phyloP scores from a whole-genome alignment of 2,888 invertebrate species.

The Scaptomyza caliginosa region DNA sequence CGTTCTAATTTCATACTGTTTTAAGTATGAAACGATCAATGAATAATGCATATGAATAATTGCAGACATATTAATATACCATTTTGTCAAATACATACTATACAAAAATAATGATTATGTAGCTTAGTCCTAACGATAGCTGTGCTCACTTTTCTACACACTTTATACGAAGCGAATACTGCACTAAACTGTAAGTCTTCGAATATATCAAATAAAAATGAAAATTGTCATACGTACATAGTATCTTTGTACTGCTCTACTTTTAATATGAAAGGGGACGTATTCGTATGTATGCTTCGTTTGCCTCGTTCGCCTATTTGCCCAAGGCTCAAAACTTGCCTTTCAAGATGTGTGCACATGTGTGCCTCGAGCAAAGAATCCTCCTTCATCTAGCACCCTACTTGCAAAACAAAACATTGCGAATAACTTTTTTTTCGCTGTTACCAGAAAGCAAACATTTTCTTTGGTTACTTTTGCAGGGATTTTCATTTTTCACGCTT shows the following conservation, averaged over 20 bases:
- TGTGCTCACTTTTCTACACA: conserved; percentile 62
- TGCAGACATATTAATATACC: conserved; percentile 13
- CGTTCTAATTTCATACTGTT: conserved; percentile 63
- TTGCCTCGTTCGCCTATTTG: conserved; percentile 6
- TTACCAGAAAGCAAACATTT: conserved; percentile 44
- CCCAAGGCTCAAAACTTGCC: conserved; percentile 13
- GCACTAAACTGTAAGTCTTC: conserved; percentile 60
- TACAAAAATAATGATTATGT: conserved; percentile 58
- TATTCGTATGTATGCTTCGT: neutral
- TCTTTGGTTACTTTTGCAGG: conserved; percentile 42
- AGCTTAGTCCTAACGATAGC: conserved; percentile 69
- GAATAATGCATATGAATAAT: conserved; percentile 15
- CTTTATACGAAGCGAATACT: conserved; percentile 67
- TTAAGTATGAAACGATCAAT: conserved; percentile 65
- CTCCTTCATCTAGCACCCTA: too few species aligned
- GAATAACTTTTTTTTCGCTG: conserved; percentile 15
- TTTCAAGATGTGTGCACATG: conserved; percentile 24
- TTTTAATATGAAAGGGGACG: neutral
- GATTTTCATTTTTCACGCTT: conserved; percentile 45
- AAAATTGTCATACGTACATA: conserved; percentile 43
- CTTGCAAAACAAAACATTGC: conserved; percentile 31
- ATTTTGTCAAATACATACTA: conserved; percentile 36
- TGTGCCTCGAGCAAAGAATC: conserved; percentile 6
- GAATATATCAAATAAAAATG: conserved; percentile 71
- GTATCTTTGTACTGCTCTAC: neutral